Percentiles rank a stretch among this genome's conserved stretches.
Evolutionary conservation across 23 tunicate genomes (phyloP).

Genomic region (Styela plicata): DNA sequence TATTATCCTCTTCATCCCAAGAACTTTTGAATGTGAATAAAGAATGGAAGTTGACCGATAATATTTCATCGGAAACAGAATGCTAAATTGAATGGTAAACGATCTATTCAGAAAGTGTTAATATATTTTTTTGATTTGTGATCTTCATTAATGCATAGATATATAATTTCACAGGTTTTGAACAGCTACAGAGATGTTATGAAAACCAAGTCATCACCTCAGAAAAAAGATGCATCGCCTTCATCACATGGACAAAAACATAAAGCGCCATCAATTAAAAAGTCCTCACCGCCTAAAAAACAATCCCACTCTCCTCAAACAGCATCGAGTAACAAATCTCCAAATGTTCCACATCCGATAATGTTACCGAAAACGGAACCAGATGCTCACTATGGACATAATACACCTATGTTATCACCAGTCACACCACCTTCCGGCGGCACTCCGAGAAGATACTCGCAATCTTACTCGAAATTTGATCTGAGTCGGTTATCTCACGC

Average conservation of each 20-base stretch:
- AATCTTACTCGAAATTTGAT: conserved; percentile 5
- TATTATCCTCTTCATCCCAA: too few species aligned
- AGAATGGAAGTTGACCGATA: too few species aligned
- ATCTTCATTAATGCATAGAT: neutral
- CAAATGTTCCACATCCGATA: conserved; percentile 6
- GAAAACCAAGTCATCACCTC: conserved; percentile 38
- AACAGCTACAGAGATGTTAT: conserved; percentile 52
- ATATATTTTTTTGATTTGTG: neutral
- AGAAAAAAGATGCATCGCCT: neutral
- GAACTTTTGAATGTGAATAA: too few species aligned
- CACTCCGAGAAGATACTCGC: neutral
- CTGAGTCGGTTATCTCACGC: neutral
- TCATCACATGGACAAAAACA: conserved; percentile 7
- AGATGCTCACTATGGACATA: neutral
- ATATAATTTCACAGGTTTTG: conserved; percentile 46
- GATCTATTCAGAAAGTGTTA: too few species aligned
- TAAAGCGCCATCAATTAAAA: conserved; percentile 2
- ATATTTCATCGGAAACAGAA: too few species aligned
- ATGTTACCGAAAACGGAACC: neutral
- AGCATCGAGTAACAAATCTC: neutral
- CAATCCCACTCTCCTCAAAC: neutral
- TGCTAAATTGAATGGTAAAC: too few species aligned
- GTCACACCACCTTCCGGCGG: conserved; percentile 1
- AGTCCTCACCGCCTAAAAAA: conserved; percentile 11
- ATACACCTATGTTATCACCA: conserved; percentile 1